A percentile compares a stretch with the other conserved stretches of the same genome.
These are phyloP conservation scores for Porites rus DNA, from an alignment of 92 coral and sea anemone genomes.

Conservation along the genomic window DNA sequence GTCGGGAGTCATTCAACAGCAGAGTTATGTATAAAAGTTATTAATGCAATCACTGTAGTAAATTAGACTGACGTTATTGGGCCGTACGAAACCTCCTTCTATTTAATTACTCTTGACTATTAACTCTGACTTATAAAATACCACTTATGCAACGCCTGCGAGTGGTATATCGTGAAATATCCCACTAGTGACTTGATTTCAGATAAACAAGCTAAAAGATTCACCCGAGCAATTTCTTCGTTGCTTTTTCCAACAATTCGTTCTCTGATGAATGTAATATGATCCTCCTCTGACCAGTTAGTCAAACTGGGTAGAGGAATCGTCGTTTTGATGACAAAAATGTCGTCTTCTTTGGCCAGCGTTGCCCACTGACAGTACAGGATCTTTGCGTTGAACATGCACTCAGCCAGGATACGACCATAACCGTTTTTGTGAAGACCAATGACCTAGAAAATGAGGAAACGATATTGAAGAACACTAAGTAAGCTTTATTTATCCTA, in stretches of 20 bases:
- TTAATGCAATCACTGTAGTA: too few relatives aligned
- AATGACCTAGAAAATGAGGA: constrained; percentile 48
- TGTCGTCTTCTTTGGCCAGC: constrained; percentile 57
- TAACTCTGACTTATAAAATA: too few relatives aligned
- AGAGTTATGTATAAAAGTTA: too few relatives aligned
- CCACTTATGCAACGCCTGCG: too few relatives aligned
- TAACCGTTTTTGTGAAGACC: constrained; percentile 83
- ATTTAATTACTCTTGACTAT: too few relatives aligned
- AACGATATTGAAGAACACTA: too few relatives aligned
- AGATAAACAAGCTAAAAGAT: background rate
- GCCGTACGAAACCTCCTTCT: too few relatives aligned
- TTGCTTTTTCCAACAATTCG: constrained; percentile 74
- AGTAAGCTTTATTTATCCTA: too few relatives aligned
- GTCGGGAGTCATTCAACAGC: too few relatives aligned
- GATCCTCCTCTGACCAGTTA: constrained; percentile 52
- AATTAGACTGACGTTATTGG: too few relatives aligned
- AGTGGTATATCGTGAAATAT: too few relatives aligned
- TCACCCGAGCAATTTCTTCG: constrained; percentile 64
- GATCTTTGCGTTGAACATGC: constrained; percentile 70
- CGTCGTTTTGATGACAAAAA: constrained; percentile 56
- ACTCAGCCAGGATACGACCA: constrained; percentile 80
- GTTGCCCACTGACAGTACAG: constrained; percentile 78
- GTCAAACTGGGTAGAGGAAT: constrained; percentile 47
- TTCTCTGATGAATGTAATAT: constrained; percentile 58
- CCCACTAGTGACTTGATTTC: too few relatives aligned